Evolutionary conservation across 2,888 invertebrate species (phyloP).

Genomic region (Chloroclysta siterata): DNA sequence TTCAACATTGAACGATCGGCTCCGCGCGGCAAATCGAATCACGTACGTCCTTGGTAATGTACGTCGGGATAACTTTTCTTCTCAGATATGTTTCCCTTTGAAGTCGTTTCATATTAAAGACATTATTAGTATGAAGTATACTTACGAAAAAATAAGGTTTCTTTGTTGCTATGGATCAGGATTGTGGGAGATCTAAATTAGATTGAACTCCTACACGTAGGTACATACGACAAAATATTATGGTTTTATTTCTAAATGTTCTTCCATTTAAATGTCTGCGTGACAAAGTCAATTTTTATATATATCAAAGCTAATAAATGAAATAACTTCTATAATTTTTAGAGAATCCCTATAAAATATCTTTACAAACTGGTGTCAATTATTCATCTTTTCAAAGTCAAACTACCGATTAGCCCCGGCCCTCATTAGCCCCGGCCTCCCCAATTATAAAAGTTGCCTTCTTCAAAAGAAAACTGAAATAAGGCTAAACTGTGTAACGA

Average conservation of each 20-base stretch:
- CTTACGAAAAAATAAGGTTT: not conserved
- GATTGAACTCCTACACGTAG: not conserved
- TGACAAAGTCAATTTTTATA: too few relatives aligned
- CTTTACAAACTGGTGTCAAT: not conserved
- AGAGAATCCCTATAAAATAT: too few relatives aligned
- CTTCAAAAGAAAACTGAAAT: constrained; percentile 31
- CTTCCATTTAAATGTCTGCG: too few relatives aligned
- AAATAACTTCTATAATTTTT: too few relatives aligned
- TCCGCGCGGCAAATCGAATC: constrained; percentile 26
- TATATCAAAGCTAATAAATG: too few relatives aligned
- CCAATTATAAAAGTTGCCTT: constrained; percentile 21
- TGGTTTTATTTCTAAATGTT: too few relatives aligned
- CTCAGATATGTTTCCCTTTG: constrained; percentile 20
- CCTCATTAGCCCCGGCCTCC: constrained; percentile 28
- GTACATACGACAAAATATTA: not conserved
- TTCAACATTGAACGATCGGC: constrained; percentile 38
- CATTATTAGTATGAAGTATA: constrained; percentile 1
- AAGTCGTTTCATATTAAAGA: constrained; percentile 9
- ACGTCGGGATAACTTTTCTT: constrained; percentile 16
- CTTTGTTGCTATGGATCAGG: constrained; percentile 2
- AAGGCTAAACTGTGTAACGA: constrained; percentile 35
- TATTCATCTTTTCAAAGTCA: not conserved
- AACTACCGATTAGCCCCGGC: constrained; percentile 7
- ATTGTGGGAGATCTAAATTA: not conserved
- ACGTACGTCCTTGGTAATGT: constrained; percentile 36